Percentiles rank a stretch among this genome's conserved stretches.
phyloP scores from a whole-genome alignment of 2,113 vertebrate genomes.

The Syngnathoides biaculeatus region DNA sequence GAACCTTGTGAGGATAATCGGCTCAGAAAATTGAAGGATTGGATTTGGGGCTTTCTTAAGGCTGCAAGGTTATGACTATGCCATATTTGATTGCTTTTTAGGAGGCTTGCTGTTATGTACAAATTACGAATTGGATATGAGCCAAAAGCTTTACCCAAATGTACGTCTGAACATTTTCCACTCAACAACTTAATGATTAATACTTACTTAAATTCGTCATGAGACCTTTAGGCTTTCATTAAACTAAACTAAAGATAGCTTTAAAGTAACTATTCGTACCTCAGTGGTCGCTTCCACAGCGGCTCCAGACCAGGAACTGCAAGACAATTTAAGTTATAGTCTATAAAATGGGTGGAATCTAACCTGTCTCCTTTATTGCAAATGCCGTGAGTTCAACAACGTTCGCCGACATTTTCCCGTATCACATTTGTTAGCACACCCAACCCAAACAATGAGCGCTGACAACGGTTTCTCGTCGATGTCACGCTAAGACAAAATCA shows the following conservation, averaged over 20 bases:
- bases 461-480: neutral
- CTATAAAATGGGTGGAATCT: neutral
- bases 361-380: neutral
- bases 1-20: too few species aligned
- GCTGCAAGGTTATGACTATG: too few species aligned
- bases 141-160: too few species aligned
- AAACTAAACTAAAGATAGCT: neutral
- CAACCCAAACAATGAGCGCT: neutral
- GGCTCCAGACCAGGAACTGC: constrained; percentile 24
- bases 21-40: too few species aligned
- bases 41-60: too few species aligned
- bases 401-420: neutral
- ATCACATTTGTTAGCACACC: neutral
- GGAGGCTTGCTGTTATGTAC: too few species aligned
- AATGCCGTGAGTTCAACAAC: neutral
- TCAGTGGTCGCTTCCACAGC: constrained; percentile 16
- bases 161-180: too few species aligned
- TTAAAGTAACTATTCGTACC: constrained; percentile 34
- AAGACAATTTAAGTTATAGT: constrained; percentile 2
- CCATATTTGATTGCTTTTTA: too few species aligned
- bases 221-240: too few species aligned
- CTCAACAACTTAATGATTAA: too few species aligned
- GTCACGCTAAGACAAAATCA: neutral
- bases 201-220: too few species aligned
- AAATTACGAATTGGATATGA: too few species aligned